Base-by-base conservation (phyloP, 2,113 vertebrate genomes). In the Baryphthengus martii region DNA sequence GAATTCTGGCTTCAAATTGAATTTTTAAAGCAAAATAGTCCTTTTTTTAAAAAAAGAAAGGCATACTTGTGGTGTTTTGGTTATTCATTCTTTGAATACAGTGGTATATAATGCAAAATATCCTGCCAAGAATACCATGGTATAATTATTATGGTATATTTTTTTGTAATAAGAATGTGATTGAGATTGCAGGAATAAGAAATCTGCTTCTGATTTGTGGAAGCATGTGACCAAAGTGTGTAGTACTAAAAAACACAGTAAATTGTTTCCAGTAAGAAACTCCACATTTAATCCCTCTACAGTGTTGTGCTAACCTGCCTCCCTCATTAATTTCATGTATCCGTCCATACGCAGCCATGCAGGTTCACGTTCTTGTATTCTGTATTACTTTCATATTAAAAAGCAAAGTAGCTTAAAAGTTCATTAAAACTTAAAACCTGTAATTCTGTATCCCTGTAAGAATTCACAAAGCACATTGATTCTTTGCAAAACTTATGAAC, bases 241-340 rank as follows among this genome's bases (percentile, higher is more conserved):
- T 90, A 65, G 76, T 95, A 93, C 4, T 67, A 67, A 92, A 95
- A 96, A 94, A 94, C 92, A 93, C 37, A 85, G 85, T 89, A 85
- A 96, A 94, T 96, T 94, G 70, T 72, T 97, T 94, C 97, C 96
- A 96, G 85, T 95, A 95, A 96, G 89, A 81, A 91, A 86, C 47
- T 91, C 28, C 47, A 66, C 55, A 53, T 90, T 94, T 96, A 91
- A 86, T 96, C 78, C 58, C 90, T 49, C 79, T 90, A 70, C 39
- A 91, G n/a, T 70, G 61, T 84, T 93, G 70, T 71, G 53, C 61
- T 95, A 84, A 84, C 74, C 59, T 82, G 73, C 66, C 53, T 77
- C 47, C 50, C 40, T 90, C 62, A 73, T 89, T 96, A 83, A 78
- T 87, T 94, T 93, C 72, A 75, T 4, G 40, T 88, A 79, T 89